Percentiles rank a stretch among this genome's conserved stretches.
Evolutionary conservation across 2,113 vertebrate genomes (phyloP).

Genomic region (Muscicapa adusta): DNA sequence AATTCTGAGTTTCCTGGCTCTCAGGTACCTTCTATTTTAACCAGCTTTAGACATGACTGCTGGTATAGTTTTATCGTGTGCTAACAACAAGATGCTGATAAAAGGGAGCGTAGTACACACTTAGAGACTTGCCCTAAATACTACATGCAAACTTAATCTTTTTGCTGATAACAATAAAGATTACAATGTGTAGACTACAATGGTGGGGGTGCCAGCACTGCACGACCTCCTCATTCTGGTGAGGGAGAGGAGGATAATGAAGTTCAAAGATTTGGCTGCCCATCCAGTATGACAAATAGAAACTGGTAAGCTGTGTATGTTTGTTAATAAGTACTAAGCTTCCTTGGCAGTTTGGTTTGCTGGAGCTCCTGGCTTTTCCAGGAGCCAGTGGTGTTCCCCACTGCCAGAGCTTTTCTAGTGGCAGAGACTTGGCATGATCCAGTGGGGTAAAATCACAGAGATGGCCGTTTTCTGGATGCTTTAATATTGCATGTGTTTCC

Average conservation of each 20-base stretch:
- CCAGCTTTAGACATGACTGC: not conserved
- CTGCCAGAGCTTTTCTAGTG: not conserved
- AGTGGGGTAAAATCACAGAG: not conserved
- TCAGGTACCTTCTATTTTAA: not conserved
- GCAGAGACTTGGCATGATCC: not conserved
- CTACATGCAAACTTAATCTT: not conserved
- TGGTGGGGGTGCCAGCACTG: not conserved
- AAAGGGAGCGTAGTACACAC: not conserved
- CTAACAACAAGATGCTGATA: not conserved
- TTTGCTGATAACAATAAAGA: conserved; percentile 10
- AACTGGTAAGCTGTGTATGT: not conserved
- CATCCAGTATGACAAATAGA: not conserved
- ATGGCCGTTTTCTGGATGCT: not conserved
- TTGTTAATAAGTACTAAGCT: not conserved
- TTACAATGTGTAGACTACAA: not conserved
- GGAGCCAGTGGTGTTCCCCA: not conserved
- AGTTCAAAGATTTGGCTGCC: not conserved
- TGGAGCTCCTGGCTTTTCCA: not conserved
- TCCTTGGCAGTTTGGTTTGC: not conserved
- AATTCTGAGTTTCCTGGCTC: not conserved
- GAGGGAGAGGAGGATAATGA: not conserved
- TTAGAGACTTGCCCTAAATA: not conserved
- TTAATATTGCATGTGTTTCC: not conserved
- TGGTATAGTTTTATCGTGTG: not conserved
- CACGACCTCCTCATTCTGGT: not conserved